Base-by-base conservation (phyloP, 1,140 invertebrate species). In the Fopius arisanus region DNA sequence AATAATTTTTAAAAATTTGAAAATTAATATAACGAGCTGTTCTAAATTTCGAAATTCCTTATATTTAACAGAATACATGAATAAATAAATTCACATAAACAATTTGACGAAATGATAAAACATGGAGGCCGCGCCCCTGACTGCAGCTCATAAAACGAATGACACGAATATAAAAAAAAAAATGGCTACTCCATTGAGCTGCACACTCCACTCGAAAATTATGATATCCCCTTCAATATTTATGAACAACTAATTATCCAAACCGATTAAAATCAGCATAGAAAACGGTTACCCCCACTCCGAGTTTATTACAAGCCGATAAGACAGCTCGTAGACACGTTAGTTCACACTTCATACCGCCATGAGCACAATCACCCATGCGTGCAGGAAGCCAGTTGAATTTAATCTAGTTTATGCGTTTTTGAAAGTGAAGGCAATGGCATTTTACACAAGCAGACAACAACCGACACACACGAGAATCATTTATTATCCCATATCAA, bases 301-400 rank as follows among this genome's bases (percentile, higher is more conserved):
- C 21, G 3, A 59, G 3, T 59, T 59, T 59, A 59, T 51, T 51
- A 51, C 14, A 16, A 51, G 5, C 43, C 23, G 54, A 59, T 59
- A 59, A 59, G 54, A 59, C 43, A 48, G n/a, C 43, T 48, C 43
- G 43, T 48, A 48, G 43, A 48, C 54, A 59, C 54, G 54, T 59
- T 59, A 59, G 54, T 59, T 59, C 54, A 59, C 54, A 59, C 54
- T 59, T 59, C 23, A 59, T 26, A 59, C 54, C 10, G 54, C 19
- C 23, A 23, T 59, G 26, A 59, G 54, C 54, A 59, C 21, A 28
- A 59, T 59, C 54, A 59, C 14, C 54, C 54, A 59, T 59, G 54
- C 54, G 54, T 48, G 54, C 54, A 59, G 23, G 23, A n/a, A 59
- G 54, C 16, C 43, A 48, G 43, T 48, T 48, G 43, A 59, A 59